Percentiles rank a stretch among this genome's conserved stretches.
Evolutionary conservation across 2,888 invertebrate genomes (phyloP).

Genomic region (Hermodice carunculata): DNA sequence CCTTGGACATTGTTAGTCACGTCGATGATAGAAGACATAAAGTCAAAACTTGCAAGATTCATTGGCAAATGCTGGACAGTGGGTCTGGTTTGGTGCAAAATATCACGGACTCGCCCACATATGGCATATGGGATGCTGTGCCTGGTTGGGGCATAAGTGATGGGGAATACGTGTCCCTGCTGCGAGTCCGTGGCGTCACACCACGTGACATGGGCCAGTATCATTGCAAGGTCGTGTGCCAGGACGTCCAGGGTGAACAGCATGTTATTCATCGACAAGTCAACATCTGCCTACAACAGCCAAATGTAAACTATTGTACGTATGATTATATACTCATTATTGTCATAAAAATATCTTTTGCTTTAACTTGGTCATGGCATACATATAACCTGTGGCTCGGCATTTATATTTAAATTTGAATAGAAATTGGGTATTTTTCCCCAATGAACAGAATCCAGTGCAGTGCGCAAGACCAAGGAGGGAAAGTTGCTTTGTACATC

Average conservation of each 20-base stretch:
- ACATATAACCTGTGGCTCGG: no score
- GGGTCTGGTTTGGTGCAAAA: constrained; percentile 1
- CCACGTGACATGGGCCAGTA: constrained; percentile 26
- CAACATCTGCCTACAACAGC: constrained; percentile 19
- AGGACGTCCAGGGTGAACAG: neutral
- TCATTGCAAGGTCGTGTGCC: constrained; percentile 23
- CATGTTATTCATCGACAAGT: neutral
- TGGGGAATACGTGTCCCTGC: constrained; percentile 18
- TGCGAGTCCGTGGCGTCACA: constrained; percentile 17
- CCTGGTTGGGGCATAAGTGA: constrained; percentile 21
- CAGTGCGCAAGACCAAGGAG: no score
- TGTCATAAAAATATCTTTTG: no score
- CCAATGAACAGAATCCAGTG: no score
- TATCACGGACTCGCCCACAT: constrained; percentile 23
- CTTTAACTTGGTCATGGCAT: no score
- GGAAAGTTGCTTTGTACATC: no score
- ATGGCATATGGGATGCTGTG: constrained; percentile 25
- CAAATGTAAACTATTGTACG: constrained; percentile 7
- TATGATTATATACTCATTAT: neutral
- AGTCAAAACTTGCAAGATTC: no score
- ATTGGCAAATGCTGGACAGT: constrained; percentile 15
- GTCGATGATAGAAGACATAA: no score
- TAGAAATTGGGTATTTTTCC: no score
- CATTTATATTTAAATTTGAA: no score
- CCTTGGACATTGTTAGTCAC: no score